Evolutionary conservation across 2,113 vertebrate species (phyloP).

Genomic region (Manacus vitellinus): DNA sequence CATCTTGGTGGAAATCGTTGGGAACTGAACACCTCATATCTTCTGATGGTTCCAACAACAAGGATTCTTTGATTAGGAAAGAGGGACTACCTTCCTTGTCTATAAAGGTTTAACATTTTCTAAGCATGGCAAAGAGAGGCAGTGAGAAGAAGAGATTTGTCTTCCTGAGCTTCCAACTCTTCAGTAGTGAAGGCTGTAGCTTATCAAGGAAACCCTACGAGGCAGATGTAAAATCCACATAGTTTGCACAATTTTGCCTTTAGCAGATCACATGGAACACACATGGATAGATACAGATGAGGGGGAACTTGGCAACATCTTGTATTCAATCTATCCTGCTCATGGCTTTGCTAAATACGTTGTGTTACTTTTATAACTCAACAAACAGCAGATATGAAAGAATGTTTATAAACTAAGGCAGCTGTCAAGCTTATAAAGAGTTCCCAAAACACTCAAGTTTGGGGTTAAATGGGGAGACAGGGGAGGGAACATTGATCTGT

Average conservation of each 20-base stretch:
- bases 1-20: background rate
- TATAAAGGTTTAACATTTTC: background rate
- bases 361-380: slow-evolving; percentile 67
- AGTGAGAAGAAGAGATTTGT: slow-evolving; percentile 15
- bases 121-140: background rate
- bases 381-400: slow-evolving; percentile 63
- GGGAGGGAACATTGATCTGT: background rate
- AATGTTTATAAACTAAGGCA: slow-evolving; percentile 59
- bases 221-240: slow-evolving; percentile 64
- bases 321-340: slow-evolving; percentile 58
- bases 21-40: fast-evolving
- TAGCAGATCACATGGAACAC: slow-evolving; percentile 28
- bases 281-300: slow-evolving; percentile 26
- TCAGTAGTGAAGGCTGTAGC: slow-evolving; percentile 20
- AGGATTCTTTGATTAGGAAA: background rate
- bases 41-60: background rate
- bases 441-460: slow-evolving; percentile 47
- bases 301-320: slow-evolving; percentile 49
- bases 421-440: slow-evolving; percentile 68
- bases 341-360: slow-evolving; percentile 27
- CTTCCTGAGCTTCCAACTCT: slow-evolving; percentile 8
- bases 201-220: slow-evolving; percentile 42
- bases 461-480: slow-evolving; percentile 36
- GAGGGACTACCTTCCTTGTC: background rate
- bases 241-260: slow-evolving; percentile 46